Evolutionary conservation across 2,113 vertebrate genomes (phyloP), one percentile per base, ranked within the genome.

Genomic region (Acanthochromis polyacanthus): DNA sequence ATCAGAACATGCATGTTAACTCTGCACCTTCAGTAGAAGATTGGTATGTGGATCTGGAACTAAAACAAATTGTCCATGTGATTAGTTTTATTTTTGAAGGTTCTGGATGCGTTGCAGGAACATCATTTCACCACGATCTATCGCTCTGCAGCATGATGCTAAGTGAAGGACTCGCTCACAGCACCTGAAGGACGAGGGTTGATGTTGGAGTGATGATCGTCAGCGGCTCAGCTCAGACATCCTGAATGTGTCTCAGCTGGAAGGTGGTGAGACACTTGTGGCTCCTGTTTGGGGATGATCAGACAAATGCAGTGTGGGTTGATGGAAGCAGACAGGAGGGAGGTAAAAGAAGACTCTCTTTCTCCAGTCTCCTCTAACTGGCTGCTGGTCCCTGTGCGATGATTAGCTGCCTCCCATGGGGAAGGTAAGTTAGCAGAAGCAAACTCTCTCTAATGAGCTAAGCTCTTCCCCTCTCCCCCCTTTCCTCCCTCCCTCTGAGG

Each of bases 391-490:
- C 93, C 92, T 88, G 80, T 75, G 83, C 78, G 75, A 85, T 90
- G 90, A 94, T 94, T 94, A 94, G 83, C 61, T 1, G 15, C 63
- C 56, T 81, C 91, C 93, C 90, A 36, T 85, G 84, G 87, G 91
- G 60, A 63, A 70, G 85, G 80, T 71, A 90, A 93, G 92, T 92
- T 93, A 94, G 92, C 92, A 94, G 78, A 92, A 92, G 91, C 92
- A 93, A 94, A 93, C 86, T 89, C 92, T 86, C 90, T 93, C 91
- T 94, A 95, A 95, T 94, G 93, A 95, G 94, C 93, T 91, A 77
- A 78, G 89, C 92, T 91, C 82, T 88, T 66, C 82, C 76, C 63
- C 67, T 59, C 74, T 83, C 84, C 86, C 45, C 52, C 36, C 11
- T 4, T 60, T 50, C 72, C 22, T 50, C 81, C 58, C 55, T 69